Conservation (phyloP, 2,797 vertebrate genomes). For the Protosalanx chinensis region DNA sequence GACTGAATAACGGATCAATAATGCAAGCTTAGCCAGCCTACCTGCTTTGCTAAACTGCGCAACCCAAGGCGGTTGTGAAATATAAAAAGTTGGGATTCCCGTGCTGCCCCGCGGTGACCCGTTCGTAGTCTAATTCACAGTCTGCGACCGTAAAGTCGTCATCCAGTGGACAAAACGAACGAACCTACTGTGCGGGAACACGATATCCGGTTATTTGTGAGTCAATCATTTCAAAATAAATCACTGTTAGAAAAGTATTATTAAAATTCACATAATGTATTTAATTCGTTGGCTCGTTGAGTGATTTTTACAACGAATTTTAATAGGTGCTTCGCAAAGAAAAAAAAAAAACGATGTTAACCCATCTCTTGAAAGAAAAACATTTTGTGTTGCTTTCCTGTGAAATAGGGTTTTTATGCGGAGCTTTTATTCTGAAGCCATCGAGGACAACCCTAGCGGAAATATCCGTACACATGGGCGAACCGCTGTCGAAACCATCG, state of each 20-base stretch:
- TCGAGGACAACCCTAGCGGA: too few relatives aligned
- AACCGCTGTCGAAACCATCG: too few relatives aligned
- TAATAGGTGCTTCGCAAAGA: too few relatives aligned
- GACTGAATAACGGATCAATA: slow-evolving; percentile 1
- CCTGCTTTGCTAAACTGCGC: not conserved
- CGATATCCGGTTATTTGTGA: not conserved
- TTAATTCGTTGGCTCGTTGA: not conserved
- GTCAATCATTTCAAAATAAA: not conserved
- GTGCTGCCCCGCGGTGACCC: not conserved
- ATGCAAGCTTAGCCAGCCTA: not conserved
- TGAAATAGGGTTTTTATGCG: too few relatives aligned
- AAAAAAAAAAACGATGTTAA: too few relatives aligned
- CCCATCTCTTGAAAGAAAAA: too few relatives aligned
- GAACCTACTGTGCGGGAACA: not conserved
- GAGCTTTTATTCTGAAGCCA: too few relatives aligned
- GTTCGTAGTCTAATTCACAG: not conserved
- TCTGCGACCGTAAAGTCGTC: not conserved
- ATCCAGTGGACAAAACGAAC: not conserved
- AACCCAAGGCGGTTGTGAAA: not conserved
- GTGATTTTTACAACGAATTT: not conserved
- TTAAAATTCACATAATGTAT: not conserved
- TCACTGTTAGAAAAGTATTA: not conserved
- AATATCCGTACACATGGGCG: too few relatives aligned
- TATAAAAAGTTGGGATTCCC: not conserved
- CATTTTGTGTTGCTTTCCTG: too few relatives aligned